Percentiles rank a stretch among this genome's conserved stretches.
Conservation (phyloP, 2,797 vertebrate species). For the Crenichthys baileyi region DNA sequence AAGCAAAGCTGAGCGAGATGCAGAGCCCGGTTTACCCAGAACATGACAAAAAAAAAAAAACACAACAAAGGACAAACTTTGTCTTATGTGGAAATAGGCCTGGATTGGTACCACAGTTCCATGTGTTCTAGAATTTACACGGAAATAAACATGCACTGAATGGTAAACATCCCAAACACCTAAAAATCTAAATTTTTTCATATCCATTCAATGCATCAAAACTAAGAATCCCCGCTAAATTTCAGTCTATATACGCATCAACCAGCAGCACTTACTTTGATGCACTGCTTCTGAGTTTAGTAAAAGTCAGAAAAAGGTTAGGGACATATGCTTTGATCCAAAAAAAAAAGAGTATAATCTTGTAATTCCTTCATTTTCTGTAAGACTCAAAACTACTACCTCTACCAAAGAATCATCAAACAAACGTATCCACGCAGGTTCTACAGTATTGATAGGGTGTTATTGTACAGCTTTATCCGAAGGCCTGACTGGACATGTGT, state of each 20-base stretch:
- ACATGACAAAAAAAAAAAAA: slow-evolving; percentile 28
- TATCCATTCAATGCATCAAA: background rate
- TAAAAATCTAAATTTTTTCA: background rate
- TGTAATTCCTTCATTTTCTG: background rate
- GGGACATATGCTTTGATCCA: background rate
- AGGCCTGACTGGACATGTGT: background rate
- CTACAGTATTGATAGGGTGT: background rate
- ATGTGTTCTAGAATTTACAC: too few relatives aligned
- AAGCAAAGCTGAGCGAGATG: slow-evolving; percentile 29
- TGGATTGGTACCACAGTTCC: background rate
- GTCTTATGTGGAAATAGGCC: background rate
- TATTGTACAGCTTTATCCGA: background rate
- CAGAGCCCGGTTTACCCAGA: slow-evolving; percentile 47
- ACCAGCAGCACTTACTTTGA: background rate
- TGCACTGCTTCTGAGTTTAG: background rate
- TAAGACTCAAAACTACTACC: background rate
- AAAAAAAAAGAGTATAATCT: background rate
- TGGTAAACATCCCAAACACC: background rate
- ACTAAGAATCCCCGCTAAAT: background rate
- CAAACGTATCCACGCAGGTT: background rate
- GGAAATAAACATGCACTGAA: background rate
- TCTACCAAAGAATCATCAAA: background rate
- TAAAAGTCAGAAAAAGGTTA: background rate
- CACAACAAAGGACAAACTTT: background rate
- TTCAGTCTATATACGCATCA: background rate